Conservation (phyloP, 2,888 invertebrate genomes). For the Hymenopus coronatus region DNA sequence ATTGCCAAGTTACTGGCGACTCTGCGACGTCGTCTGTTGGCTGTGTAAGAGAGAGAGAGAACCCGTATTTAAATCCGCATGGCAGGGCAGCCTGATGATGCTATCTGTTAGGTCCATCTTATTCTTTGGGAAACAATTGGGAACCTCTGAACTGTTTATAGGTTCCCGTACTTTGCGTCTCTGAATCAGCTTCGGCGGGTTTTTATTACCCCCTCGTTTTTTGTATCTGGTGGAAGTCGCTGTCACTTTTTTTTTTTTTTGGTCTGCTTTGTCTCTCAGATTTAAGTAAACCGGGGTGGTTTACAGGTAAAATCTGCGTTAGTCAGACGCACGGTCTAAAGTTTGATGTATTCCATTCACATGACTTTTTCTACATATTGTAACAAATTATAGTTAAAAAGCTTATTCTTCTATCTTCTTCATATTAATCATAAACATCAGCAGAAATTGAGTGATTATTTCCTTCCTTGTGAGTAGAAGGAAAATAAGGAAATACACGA, state of each 20-base stretch:
- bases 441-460: too few species aligned
- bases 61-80: not conserved
- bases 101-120: slow-evolving; percentile 4
- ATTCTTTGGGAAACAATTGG: slow-evolving; percentile 25
- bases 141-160: slow-evolving; percentile 28
- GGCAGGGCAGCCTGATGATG: slow-evolving; percentile 3
- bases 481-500: too few species aligned
- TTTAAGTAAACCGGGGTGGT: not conserved
- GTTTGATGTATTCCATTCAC: too few species aligned
- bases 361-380: too few species aligned
- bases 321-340: too few species aligned
- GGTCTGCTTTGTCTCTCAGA: not conserved
- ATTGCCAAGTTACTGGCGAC: slow-evolving; percentile 6
- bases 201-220: not conserved
- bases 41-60: not conserved
- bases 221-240: not conserved
- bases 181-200: not conserved
- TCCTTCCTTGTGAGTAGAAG: too few species aligned
- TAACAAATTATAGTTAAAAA: too few species aligned
- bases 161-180: not conserved
- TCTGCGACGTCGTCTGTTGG: not conserved
- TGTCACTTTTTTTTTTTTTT: not conserved
- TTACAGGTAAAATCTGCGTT: not conserved
- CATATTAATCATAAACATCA: too few species aligned
- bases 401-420: too few species aligned